Evolutionary conservation across 2,888 invertebrate species (phyloP).

Genomic region (Euzetes globulus): DNA sequence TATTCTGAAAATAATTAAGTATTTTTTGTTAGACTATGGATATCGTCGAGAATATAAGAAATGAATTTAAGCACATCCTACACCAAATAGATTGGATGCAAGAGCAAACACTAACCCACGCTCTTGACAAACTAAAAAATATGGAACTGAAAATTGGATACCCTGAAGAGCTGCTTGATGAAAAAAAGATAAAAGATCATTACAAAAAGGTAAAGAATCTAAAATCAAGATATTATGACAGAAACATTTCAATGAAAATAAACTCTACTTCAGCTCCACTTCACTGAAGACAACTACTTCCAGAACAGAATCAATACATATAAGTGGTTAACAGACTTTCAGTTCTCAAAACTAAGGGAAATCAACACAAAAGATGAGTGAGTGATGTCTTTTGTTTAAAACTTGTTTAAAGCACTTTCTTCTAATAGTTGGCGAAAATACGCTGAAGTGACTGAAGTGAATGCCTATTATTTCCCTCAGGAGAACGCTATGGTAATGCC

Average conservation of each 20-base stretch:
- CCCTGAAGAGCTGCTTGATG: constrained; percentile 41
- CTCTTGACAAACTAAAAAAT: constrained; percentile 31
- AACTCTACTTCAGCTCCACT: constrained; percentile 52
- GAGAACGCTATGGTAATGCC: constrained; percentile 64
- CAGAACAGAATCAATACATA: constrained; percentile 68
- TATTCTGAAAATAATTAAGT: background rate
- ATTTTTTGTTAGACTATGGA: constrained; percentile 48
- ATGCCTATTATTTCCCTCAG: constrained; percentile 74
- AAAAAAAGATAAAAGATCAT: constrained; percentile 35
- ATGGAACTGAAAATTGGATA: constrained; percentile 42
- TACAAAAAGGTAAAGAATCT: constrained; percentile 39
- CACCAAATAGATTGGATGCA: constrained; percentile 86
- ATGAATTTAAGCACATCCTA: constrained; percentile 71
- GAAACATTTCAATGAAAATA: background rate
- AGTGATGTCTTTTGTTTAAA: background rate
- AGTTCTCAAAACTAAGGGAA: constrained; percentile 65
- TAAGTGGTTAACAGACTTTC: constrained; percentile 68
- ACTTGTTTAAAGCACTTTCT: background rate
- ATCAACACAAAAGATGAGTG: constrained; percentile 47
- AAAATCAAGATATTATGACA: background rate
- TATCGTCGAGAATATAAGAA: constrained; percentile 76
- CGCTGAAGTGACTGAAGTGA: constrained; percentile 72
- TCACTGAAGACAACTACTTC: constrained; percentile 62
- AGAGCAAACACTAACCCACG: constrained; percentile 57
- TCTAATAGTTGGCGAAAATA: constrained; percentile 63